A percentile compares a stretch with the other conserved stretches of the same genome.
phyloP scores from a whole-genome alignment of 2,113 vertebrate genomes.

The Myrmophylax atrothorax region DNA sequence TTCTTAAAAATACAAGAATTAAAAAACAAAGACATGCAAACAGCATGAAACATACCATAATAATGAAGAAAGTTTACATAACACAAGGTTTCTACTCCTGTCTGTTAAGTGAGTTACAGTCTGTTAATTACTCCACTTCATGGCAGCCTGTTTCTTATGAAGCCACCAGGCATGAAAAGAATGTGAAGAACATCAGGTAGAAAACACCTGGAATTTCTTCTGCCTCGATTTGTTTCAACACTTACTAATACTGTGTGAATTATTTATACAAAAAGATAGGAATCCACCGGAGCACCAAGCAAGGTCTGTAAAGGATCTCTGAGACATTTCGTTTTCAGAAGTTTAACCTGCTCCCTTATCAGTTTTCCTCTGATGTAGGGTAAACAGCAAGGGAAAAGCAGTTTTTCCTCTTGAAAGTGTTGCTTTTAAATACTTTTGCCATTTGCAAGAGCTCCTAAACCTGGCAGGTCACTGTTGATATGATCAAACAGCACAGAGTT shows the following conservation, averaged over 20 bases:
- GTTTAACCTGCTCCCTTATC: background rate
- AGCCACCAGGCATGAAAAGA: slow-evolving; percentile 28
- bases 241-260: background rate
- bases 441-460: background rate
- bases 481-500: slow-evolving; percentile 8
- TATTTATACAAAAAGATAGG: background rate
- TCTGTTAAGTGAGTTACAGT: slow-evolving; percentile 1
- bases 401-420: background rate
- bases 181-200: slow-evolving; percentile 22
- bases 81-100: background rate
- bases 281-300: background rate
- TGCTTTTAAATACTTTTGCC: background rate
- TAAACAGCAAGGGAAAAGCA: background rate
- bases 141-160: background rate
- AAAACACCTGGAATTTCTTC: slow-evolving; percentile 42
- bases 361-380: background rate
- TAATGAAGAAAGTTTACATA: background rate
- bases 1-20: background rate
- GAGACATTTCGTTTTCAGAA: background rate
- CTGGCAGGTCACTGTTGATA: background rate
- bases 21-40: background rate
- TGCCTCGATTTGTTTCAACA: slow-evolving; percentile 15
- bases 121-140: slow-evolving; percentile 20
- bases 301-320: background rate
- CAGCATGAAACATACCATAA: background rate